Evolutionary conservation across 2,797 vertebrate genomes (phyloP).

Genomic region (Borostomias antarcticus): DNA sequence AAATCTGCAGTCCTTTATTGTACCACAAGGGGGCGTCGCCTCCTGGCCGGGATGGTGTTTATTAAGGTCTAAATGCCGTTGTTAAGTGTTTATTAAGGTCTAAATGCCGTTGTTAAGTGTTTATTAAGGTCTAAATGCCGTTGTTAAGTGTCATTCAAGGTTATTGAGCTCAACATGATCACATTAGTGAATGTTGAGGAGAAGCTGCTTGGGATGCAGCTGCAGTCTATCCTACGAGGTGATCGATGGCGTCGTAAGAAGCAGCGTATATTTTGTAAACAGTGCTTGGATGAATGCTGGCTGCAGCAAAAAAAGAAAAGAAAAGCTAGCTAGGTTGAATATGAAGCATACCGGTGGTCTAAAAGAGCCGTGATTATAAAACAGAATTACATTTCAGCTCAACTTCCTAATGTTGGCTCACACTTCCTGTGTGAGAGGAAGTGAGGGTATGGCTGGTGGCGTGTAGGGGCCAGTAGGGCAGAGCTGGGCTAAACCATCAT

Average conservation of each 20-base stretch:
- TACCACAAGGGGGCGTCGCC: neutral
- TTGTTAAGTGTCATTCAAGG: too few species aligned
- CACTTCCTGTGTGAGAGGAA: neutral
- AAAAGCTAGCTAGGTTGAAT: too few species aligned
- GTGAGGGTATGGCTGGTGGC: neutral
- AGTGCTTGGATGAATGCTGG: neutral
- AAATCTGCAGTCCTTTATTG: slow-evolving; percentile 6
- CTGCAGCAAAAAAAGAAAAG: neutral
- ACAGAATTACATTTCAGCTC: neutral
- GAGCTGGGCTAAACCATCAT: too few species aligned
- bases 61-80: neutral
- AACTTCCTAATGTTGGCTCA: neutral
- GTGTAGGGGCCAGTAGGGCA: too few species aligned
- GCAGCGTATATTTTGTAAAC: neutral
- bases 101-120: too few species aligned
- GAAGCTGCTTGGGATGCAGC: too few species aligned
- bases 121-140: too few species aligned
- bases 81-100: too few species aligned
- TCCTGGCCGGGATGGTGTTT: neutral
- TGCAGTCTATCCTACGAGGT: too few species aligned
- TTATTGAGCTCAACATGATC: too few species aligned
- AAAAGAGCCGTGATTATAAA: neutral
- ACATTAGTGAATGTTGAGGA: too few species aligned
- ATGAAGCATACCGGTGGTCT: too few species aligned
- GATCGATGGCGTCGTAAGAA: neutral